Percentiles rank a stretch among this genome's conserved stretches.
These are phyloP conservation scores for Danaus plexippus DNA, from an alignment of 1,140 invertebrate genomes.

Conservation along the genomic window DNA sequence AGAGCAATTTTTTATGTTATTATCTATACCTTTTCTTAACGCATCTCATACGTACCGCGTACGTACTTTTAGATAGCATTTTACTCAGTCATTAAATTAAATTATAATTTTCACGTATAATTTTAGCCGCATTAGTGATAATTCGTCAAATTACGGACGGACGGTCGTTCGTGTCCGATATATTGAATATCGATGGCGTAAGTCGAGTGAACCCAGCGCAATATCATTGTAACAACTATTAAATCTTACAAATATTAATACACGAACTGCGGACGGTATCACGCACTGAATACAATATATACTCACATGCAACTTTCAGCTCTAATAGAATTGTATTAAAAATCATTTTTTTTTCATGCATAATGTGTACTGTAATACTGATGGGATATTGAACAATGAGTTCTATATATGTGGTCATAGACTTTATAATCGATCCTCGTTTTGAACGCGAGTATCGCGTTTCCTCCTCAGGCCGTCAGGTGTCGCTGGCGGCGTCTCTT, in stretches of 20 bases:
- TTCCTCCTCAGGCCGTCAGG: constrained; percentile 65
- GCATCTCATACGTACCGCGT: too few relatives aligned
- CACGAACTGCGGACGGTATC: constrained; percentile 64
- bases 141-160: too few relatives aligned
- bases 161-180: background rate
- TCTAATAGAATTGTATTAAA: constrained; percentile 11
- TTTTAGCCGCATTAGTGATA: too few relatives aligned
- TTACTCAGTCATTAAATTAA: too few relatives aligned
- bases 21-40: constrained; percentile 13
- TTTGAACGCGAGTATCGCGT: constrained; percentile 46
- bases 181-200: too few relatives aligned
- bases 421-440: constrained; percentile 17
- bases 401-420: constrained; percentile 24
- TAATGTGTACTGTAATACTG: constrained; percentile 4
- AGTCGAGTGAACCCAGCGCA: constrained; percentile 2
- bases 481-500: constrained; percentile 60
- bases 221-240: constrained; percentile 63
- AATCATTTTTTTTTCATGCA: constrained; percentile 10
- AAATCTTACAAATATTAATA: constrained; percentile 66
- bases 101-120: too few relatives aligned
- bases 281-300: constrained; percentile 50
- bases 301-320: constrained; percentile 14
- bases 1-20: constrained; percentile 35
- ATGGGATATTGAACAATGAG: constrained; percentile 19
- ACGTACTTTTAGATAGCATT: too few relatives aligned